These are phyloP conservation scores for Elmis aenea DNA, from an alignment of 2,888 invertebrate species.

Conservation along the genomic window DNA sequence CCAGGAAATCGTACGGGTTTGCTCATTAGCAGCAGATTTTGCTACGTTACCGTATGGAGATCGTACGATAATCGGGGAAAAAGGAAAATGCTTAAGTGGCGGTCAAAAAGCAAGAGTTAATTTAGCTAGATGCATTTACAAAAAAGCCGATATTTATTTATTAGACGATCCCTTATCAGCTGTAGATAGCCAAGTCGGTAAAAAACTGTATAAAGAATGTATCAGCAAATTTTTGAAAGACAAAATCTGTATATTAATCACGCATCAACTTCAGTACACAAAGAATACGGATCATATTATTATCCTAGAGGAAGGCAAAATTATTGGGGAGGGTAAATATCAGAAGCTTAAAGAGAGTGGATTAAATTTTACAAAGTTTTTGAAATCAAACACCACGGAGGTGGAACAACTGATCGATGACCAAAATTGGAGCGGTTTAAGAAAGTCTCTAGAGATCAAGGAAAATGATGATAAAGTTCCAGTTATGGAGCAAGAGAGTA, in stretches of 20 bases:
- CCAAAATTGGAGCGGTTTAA: too few relatives aligned
- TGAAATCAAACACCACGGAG: too few relatives aligned
- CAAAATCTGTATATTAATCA: slow-evolving; percentile 62
- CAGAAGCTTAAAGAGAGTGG: slow-evolving; percentile 48
- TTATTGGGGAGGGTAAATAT: slow-evolving; percentile 49
- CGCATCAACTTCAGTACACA: slow-evolving; percentile 64
- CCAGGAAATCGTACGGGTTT: slow-evolving; percentile 58
- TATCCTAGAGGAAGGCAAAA: slow-evolving; percentile 47
- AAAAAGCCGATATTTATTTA: slow-evolving; percentile 71
- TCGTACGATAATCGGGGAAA: slow-evolving; percentile 73
- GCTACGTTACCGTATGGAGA: slow-evolving; percentile 71
- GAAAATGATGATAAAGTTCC: slow-evolving; percentile 36
- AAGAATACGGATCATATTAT: slow-evolving; percentile 41
- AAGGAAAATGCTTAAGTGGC: slow-evolving; percentile 76
- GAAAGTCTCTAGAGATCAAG: too few relatives aligned
- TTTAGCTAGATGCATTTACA: too few relatives aligned
- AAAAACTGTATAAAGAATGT: slow-evolving; percentile 68
- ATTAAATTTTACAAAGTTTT: slow-evolving; percentile 49
- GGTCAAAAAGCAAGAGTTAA: slow-evolving; percentile 80
- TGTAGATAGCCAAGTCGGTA: slow-evolving; percentile 72
- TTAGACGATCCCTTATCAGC: slow-evolving; percentile 80
- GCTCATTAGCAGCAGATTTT: slow-evolving; percentile 69
- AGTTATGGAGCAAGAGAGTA: slow-evolving; percentile 35
- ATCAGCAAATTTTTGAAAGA: slow-evolving; percentile 55
- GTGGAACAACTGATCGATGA: too few relatives aligned